A percentile compares a stretch with the other conserved stretches of the same genome.
phyloP scores from a whole-genome alignment of 2,797 vertebrate genomes.

The Potorous gilbertii region DNA sequence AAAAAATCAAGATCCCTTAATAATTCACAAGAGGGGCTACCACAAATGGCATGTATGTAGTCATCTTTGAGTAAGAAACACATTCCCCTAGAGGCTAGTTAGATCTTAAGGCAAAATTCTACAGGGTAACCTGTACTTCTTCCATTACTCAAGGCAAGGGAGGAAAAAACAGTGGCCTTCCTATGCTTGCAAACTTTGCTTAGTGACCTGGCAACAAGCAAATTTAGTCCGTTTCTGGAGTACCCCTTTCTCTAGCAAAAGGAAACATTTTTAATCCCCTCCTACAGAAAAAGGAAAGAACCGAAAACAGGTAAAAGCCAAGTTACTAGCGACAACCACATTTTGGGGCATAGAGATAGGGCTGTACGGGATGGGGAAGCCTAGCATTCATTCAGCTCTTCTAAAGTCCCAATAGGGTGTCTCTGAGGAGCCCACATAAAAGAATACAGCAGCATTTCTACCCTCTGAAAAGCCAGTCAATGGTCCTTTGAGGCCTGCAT shows the following conservation, averaged over 20 bases:
- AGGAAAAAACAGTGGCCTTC: not conserved
- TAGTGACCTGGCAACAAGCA: not conserved
- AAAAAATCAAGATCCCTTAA: constrained; percentile 41
- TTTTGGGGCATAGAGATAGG: not conserved
- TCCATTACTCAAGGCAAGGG: not conserved
- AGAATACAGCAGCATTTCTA: not conserved
- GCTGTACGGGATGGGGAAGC: not conserved
- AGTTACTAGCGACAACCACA: not conserved
- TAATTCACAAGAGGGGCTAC: constrained; percentile 40
- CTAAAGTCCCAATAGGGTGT: not conserved
- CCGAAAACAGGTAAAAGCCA: not conserved
- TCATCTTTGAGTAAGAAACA: not conserved
- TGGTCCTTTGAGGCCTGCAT: not conserved
- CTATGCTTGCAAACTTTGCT: not conserved
- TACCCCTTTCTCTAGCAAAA: not conserved
- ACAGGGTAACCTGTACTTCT: not conserved
- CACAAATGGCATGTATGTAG: not conserved
- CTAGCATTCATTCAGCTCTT: not conserved
- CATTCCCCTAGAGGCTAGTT: constrained; percentile 8
- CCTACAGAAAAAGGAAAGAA: not conserved
- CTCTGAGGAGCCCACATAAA: not conserved
- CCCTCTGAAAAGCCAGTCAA: not conserved
- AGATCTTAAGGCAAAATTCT: not conserved
- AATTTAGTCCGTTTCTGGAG: not conserved
- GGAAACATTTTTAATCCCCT: not conserved